Percentiles rank a stretch among this genome's conserved stretches.
Evolutionary conservation across 2,113 vertebrate species (phyloP).

Genomic region (Pyrgilauda ruficollis): DNA sequence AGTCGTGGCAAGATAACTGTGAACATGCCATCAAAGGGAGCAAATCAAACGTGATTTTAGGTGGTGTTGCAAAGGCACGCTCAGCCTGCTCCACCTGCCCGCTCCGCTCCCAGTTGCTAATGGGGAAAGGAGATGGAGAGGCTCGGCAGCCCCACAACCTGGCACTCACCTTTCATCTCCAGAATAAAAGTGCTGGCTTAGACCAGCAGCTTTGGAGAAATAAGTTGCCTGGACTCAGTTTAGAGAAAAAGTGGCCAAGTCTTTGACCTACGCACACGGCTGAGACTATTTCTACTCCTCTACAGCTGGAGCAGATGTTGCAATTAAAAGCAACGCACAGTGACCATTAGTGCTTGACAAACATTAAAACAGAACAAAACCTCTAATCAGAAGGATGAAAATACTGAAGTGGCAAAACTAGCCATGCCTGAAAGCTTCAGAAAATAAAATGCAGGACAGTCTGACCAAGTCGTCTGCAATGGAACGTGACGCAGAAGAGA

Average conservation of each 20-base stretch:
- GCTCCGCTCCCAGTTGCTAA: neutral
- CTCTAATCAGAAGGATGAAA: neutral
- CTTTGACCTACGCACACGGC: neutral
- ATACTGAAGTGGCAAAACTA: neutral
- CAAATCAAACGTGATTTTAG: neutral
- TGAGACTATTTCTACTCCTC: neutral
- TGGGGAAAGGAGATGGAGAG: neutral
- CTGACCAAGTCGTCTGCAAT: neutral
- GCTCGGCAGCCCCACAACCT: neutral
- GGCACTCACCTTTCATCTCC: neutral
- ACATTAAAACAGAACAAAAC: neutral
- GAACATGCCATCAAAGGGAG: neutral
- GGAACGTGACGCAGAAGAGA: fast-evolving
- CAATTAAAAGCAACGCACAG: neutral
- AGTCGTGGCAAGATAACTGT: neutral
- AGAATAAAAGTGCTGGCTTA: neutral
- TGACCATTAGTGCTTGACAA: neutral
- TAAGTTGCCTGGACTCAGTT: neutral
- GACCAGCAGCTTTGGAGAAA: neutral
- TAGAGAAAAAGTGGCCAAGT: neutral
- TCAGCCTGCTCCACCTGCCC: neutral
- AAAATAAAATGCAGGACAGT: neutral
- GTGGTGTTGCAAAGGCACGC: neutral
- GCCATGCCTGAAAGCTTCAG: neutral
- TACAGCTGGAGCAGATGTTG: neutral